phyloP scores from a whole-genome alignment of 1,140 invertebrate species.

The Saxidomus purpurata region DNA sequence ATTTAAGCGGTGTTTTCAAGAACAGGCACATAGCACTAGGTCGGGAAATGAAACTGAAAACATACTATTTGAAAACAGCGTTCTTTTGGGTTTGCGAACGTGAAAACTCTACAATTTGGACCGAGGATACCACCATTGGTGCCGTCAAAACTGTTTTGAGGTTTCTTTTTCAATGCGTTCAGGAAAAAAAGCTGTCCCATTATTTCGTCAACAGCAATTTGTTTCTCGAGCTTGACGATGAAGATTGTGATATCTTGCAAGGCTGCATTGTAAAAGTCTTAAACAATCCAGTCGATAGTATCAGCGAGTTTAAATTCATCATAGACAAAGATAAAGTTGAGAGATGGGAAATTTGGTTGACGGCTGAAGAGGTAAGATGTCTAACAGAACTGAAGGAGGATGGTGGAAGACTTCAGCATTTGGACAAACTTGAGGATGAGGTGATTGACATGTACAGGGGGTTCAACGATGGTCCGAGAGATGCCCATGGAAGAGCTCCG shows the following conservation, averaged over 20 bases:
- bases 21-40: background rate
- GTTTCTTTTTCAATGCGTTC: background rate
- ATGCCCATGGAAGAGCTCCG: background rate
- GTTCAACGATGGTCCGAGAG: conserved; percentile 18
- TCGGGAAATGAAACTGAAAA: conserved; percentile 3
- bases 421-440: conserved; percentile 31
- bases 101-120: background rate
- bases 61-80: conserved; percentile 33
- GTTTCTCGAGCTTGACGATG: background rate
- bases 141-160: background rate
- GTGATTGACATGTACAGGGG: conserved; percentile 24
- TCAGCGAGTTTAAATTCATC: conserved; percentile 2
- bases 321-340: background rate
- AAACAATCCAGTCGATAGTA: background rate
- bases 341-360: conserved; percentile 3
- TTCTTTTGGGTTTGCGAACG: conserved; percentile 55
- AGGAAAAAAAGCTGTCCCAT: background rate
- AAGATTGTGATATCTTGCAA: background rate
- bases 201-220: conserved; percentile 38
- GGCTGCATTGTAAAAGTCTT: background rate
- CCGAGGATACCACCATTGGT: background rate
- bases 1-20: conserved; percentile 27
- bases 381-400: conserved; percentile 4
- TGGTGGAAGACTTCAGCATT: background rate
- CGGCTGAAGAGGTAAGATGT: background rate